Evolutionary conservation across 2,888 invertebrate genomes (phyloP), one percentile per base, ranked within the genome.

Genomic region (Timandra comae): DNA sequence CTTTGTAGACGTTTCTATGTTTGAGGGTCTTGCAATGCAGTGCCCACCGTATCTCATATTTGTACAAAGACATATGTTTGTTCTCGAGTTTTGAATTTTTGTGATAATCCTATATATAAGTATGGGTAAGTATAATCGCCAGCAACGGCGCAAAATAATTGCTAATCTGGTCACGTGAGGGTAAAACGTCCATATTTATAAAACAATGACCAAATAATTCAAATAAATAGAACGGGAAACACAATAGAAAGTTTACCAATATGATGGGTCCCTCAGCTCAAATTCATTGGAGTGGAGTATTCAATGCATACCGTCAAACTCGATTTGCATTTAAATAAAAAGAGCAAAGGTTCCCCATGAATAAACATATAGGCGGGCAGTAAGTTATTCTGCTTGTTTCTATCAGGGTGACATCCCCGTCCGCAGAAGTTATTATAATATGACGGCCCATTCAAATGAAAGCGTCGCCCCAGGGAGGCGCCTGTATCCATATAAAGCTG

Each of bases 401-500:
- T 48, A 52, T 54, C 46, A 49, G 46, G 43, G 45, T 41, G 23
- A 26, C 9, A n/a, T n/a, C n/a, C n/a, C 16, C 16, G 16, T n/a
- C 16, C 16, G 16, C 45, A 46, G 33, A 48, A 61, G 52, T 62
- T 66, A 66, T 65, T 61, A 65, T 67, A 61, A 67, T 66, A 54
- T 56, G 54, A 52, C 50, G 56, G 60, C 53, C 55, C 53, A 62
- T 67, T 63, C 54, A 62, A 68, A 66, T 59, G 56, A 62, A 62
- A 61, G 51, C 56, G 46, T 39, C 35, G 43, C 58, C 52, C 52
- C 21, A 39, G 52, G 58, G 52, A 49, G 24, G 29, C 7, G 26
- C 35, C 41, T 42, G 50, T 53, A 46, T 55, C 49, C 49, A 38
- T 45, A 60, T 56, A 65, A 65, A 62, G 56, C 58, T 57, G 58